Percentiles rank a stretch among this genome's conserved stretches.
These are phyloP conservation scores for Megathymus violae DNA, from an alignment of 1,140 invertebrate genomes.

Conservation along the genomic window DNA sequence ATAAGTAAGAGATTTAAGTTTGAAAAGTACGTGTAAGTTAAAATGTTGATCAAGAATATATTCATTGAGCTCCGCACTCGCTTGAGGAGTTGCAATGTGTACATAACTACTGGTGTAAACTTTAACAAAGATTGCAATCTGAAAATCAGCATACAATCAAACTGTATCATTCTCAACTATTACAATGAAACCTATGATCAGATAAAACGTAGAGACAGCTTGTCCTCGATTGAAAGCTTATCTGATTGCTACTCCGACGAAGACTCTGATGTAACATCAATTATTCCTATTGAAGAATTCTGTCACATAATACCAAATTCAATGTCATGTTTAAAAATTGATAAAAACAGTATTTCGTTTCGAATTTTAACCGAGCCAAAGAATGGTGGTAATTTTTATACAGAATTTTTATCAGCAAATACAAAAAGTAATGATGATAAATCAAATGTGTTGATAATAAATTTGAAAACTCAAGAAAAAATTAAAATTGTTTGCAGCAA, in stretches of 20 bases:
- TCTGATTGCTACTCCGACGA: slow-evolving; percentile 70
- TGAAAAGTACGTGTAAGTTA: slow-evolving; percentile 45
- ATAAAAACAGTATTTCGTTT: slow-evolving; percentile 76
- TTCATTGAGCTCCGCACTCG: slow-evolving; percentile 84
- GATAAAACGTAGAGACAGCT: slow-evolving; percentile 59
- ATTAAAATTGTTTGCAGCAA: slow-evolving; percentile 80
- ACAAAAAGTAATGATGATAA: slow-evolving; percentile 48
- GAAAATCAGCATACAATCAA: slow-evolving; percentile 78
- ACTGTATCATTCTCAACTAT: slow-evolving; percentile 78
- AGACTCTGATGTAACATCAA: slow-evolving; percentile 59
- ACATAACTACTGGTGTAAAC: slow-evolving; percentile 77
- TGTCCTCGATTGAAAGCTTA: slow-evolving; percentile 74
- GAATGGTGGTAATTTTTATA: slow-evolving; percentile 81
- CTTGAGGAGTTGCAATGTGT: slow-evolving; percentile 84
- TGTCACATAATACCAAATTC: slow-evolving; percentile 80
- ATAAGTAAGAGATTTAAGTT: slow-evolving; percentile 58
- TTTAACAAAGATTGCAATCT: slow-evolving; percentile 73
- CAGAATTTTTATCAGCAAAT: slow-evolving; percentile 74
- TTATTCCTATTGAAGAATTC: slow-evolving; percentile 72
- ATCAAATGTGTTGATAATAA: slow-evolving; percentile 57
- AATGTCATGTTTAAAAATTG: slow-evolving; percentile 77
- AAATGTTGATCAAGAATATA: slow-evolving; percentile 79
- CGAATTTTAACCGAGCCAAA: slow-evolving; percentile 77
- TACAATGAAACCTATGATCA: slow-evolving; percentile 62
- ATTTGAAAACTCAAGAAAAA: slow-evolving; percentile 61